Percentiles rank a stretch among this genome's conserved stretches.
Evolutionary conservation across 53 echinoderm and acorn worm genomes (phyloP).

Genomic region (Actinopyga echinites): DNA sequence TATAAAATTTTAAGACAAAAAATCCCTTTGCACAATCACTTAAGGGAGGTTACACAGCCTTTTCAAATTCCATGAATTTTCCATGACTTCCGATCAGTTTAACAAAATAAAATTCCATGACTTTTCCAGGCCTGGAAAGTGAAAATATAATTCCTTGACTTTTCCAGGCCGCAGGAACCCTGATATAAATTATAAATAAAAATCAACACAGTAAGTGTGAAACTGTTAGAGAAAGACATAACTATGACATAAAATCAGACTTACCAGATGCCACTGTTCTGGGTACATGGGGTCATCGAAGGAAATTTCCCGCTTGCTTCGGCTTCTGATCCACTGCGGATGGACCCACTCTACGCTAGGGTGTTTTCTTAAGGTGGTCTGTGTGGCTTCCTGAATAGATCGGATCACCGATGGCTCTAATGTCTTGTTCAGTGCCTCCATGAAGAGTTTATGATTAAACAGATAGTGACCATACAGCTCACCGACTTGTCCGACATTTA

Average conservation of each 20-base stretch:
- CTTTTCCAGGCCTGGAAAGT: no score
- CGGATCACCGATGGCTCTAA: conserved; percentile 33
- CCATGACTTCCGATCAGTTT: no score
- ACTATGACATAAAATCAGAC: background rate
- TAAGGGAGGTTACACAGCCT: no score
- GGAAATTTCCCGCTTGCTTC: conserved; percentile 62
- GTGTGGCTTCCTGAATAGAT: conserved; percentile 66
- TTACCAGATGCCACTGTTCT: conserved; percentile 94
- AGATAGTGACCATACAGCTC: conserved; percentile 86
- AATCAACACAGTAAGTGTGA: background rate
- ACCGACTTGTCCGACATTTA: conserved; percentile 87
- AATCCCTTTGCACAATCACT: no score
- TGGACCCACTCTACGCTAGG: conserved; percentile 80
- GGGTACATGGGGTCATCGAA: conserved; percentile 76
- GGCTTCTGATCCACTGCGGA: conserved; percentile 79
- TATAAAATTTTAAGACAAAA: no score
- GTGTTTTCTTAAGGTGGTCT: conserved; percentile 54
- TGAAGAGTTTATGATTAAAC: conserved; percentile 75
- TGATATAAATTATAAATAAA: no score
- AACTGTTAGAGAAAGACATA: background rate
- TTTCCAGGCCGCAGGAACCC: no score
- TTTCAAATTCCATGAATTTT: no score
- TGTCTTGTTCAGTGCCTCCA: conserved; percentile 67
- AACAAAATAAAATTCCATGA: no score
- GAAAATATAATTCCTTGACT: no score